These are phyloP conservation scores for Nyleta sp. DNA, from an alignment of 2,888 invertebrate species.

Conservation along the genomic window DNA sequence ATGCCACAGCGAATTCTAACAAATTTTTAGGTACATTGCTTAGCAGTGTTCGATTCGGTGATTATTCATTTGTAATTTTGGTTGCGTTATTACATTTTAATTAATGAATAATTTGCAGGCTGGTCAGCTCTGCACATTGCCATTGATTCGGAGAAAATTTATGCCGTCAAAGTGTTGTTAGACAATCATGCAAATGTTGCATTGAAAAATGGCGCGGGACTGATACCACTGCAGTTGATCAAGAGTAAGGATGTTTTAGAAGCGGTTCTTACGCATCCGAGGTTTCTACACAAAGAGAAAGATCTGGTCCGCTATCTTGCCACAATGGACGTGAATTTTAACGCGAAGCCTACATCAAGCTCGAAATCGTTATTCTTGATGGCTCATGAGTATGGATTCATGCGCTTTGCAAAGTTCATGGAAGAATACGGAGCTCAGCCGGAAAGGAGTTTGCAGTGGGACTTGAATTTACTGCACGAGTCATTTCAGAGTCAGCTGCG, in stretches of 20 bases:
- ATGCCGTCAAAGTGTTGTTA: slow-evolving; percentile 22
- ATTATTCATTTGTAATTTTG: too few species aligned
- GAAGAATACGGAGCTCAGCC: slow-evolving; percentile 1
- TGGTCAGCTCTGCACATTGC: slow-evolving; percentile 39
- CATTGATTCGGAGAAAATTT: slow-evolving; percentile 1
- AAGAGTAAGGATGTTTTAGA: slow-evolving; percentile 19
- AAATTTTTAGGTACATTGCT: slow-evolving; percentile 20
- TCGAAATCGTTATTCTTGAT: slow-evolving; percentile 31
- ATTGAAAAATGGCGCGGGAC: slow-evolving; percentile 3
- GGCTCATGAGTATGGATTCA: slow-evolving; percentile 34
- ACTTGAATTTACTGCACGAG: slow-evolving; percentile 20
- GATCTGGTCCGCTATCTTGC: slow-evolving; percentile 8
- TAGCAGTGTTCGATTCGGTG: too few species aligned
- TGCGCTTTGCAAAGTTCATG: slow-evolving; percentile 9
- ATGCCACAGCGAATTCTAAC: neutral
- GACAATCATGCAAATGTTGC: slow-evolving; percentile 26
- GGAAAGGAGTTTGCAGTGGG: slow-evolving; percentile 25
- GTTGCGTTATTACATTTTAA: neutral
- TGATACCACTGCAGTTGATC: slow-evolving; percentile 29
- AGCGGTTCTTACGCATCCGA: slow-evolving; percentile 25
- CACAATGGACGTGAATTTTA: slow-evolving; percentile 13
- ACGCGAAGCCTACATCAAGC: slow-evolving; percentile 1
- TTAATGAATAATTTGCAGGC: slow-evolving; percentile 5
- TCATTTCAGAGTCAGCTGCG: slow-evolving; percentile 20
- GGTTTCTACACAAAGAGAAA: slow-evolving; percentile 25